A percentile compares a stretch with the other conserved stretches of the same genome.
Evolutionary conservation across 1,140 invertebrate species (phyloP).

Genomic region (Gonatopus flavifemur): DNA sequence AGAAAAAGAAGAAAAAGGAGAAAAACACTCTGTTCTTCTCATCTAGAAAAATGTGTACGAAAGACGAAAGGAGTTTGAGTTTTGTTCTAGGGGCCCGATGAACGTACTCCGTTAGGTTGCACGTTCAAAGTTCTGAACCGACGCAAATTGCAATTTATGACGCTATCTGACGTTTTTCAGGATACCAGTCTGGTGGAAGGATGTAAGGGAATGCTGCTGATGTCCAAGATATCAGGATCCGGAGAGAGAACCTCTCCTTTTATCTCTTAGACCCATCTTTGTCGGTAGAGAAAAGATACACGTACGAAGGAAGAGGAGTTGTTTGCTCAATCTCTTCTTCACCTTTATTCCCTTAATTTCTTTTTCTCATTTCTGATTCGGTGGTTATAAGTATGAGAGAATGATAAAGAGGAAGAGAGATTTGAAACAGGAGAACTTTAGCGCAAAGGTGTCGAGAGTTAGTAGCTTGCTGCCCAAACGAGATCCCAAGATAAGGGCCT

Average conservation of each 20-base stretch:
- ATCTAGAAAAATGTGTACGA: too few species aligned
- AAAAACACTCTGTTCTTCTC: conserved; percentile 4
- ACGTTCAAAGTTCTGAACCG: conserved; percentile 6
- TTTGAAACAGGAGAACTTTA: conserved; percentile 20
- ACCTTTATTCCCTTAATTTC: background rate
- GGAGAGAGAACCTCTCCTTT: background rate
- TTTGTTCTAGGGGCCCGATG: background rate
- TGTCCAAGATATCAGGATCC: conserved; percentile 5
- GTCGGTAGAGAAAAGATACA: conserved; percentile 23
- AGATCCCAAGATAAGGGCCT: conserved; percentile 29
- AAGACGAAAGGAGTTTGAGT: background rate
- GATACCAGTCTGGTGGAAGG: conserved; percentile 8
- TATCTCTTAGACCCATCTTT: conserved; percentile 35
- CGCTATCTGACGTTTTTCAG: conserved; percentile 25
- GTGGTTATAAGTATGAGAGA: conserved; percentile 4
- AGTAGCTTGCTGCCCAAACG: conserved; percentile 35
- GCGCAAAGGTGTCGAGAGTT: conserved; percentile 38
- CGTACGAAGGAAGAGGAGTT: conserved; percentile 15
- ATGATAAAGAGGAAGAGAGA: background rate
- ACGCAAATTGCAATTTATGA: conserved; percentile 30
- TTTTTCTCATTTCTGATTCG: background rate
- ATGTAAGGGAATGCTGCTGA: background rate
- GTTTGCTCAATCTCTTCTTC: conserved; percentile 7
- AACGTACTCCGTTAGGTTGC: conserved; percentile 10
- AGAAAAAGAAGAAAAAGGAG: conserved; percentile 8